A percentile compares a stretch with the other conserved stretches of the same genome.
phyloP scores from a whole-genome alignment of 2,113 vertebrate genomes.

The Spea bombifrons region DNA sequence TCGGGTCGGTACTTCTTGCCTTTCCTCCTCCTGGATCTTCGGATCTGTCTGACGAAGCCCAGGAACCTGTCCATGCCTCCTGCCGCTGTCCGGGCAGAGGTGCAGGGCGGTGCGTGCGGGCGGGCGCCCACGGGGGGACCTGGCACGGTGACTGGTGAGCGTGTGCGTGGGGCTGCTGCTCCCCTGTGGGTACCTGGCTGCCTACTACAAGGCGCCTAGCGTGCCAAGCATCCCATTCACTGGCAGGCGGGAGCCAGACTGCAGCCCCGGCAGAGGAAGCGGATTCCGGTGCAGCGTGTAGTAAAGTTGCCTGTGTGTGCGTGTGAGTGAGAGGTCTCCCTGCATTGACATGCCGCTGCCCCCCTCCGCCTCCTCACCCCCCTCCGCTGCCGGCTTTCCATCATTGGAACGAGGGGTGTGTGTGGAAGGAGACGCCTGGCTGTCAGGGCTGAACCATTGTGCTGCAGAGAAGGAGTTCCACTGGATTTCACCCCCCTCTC shows the following conservation, averaged over 20 bases:
- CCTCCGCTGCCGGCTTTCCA: constrained; percentile 56
- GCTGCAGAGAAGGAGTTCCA: constrained; percentile 40
- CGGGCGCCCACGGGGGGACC: constrained; percentile 34
- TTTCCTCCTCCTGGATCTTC: constrained; percentile 86
- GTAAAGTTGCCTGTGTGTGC: constrained; percentile 63
- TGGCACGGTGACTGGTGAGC: constrained; percentile 29
- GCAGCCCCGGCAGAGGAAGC: constrained; percentile 17
- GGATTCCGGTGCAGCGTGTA: constrained; percentile 58
- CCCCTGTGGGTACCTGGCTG: constrained; percentile 47
- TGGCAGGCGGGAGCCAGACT: constrained; percentile 1
- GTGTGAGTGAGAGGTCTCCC: constrained; percentile 58
- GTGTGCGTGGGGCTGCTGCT: constrained; percentile 32
- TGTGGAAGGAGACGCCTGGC: constrained; percentile 63
- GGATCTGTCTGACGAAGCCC: constrained; percentile 89
- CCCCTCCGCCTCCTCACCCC: neutral
- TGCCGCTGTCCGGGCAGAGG: constrained; percentile 29
- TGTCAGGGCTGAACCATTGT: constrained; percentile 72
- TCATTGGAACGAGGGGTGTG: constrained; percentile 60
- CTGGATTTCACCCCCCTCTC: neutral
- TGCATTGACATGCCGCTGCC: constrained; percentile 59
- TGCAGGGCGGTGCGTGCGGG: constrained; percentile 42
- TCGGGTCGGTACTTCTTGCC: constrained; percentile 95
- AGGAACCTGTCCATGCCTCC: constrained; percentile 87
- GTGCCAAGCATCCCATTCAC: constrained; percentile 8
- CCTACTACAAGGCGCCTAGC: neutral